These are phyloP conservation scores for Apodemus agrarius DNA, from an alignment of 2,797 vertebrate species.

Conservation along the genomic window DNA sequence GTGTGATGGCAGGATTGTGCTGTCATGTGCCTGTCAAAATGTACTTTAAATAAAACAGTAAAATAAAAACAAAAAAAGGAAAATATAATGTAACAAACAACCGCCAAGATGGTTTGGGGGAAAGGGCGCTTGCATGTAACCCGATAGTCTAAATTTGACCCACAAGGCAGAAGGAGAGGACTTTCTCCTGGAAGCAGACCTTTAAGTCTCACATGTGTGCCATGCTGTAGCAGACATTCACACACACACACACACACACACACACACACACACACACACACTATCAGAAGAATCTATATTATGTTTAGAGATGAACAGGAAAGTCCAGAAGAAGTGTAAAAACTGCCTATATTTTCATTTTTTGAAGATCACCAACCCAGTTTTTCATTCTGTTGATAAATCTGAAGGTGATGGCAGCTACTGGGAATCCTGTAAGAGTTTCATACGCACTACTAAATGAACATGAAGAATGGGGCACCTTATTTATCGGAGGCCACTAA, in stretches of 20 bases:
- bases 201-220: not conserved
- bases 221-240: not conserved
- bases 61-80: not conserved
- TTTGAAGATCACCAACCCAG: not conserved
- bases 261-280: not conserved
- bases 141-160: not conserved
- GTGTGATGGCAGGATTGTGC: not conserved
- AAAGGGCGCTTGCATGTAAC: not conserved
- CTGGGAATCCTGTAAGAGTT: slow-evolving; percentile 32
- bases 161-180: not conserved
- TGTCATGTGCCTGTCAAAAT: not conserved
- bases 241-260: not conserved
- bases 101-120: not conserved
- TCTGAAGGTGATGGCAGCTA: slow-evolving; percentile 17
- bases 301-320: not conserved
- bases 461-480: not conserved
- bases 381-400: slow-evolving; percentile 42
- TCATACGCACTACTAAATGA: not conserved
- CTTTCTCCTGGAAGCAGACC: not conserved
- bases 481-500: not conserved
- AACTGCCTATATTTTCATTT: not conserved
- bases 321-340: not conserved
- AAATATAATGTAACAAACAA: not conserved
- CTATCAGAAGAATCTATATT: not conserved
- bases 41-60: slow-evolving; percentile 53